Evolutionary conservation across 1,140 invertebrate species (phyloP), one percentile per base, ranked within the genome.

Genomic region (Coenobita brevimanus): DNA sequence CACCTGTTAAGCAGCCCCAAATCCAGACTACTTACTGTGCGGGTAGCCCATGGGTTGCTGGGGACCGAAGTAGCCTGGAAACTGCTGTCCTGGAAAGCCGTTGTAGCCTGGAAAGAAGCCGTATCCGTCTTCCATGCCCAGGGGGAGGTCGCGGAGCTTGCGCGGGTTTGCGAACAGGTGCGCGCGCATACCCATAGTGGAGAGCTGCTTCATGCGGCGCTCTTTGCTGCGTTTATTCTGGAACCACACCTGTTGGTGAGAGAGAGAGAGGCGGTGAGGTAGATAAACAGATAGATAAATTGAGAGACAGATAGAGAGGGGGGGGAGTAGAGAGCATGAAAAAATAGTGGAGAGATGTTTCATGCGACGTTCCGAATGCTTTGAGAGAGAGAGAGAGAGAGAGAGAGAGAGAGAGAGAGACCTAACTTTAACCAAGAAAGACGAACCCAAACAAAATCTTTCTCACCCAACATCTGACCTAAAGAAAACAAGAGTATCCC

Each of bases 61-160:
- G 21, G 83, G 90, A 6, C 90, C 90, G 79, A 90, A 90, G 36
- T 90, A 90, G 1, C 88, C 88, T 4, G 90, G 90, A 69, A 90
- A 90, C 83, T 90, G 90, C 62, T 90, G 90, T 24, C 84, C 83
- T 10, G 87, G 90, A 84, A 90, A 89, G 24, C 90, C 90, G 17
- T 79, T 87, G 84, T 89, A 90, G 1, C 88, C 90, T 33, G 86
- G 88, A 67, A 89, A 90, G 87, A 90, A 90, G 43, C 81, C 90
- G 43, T 90, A 90, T 38, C 57, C 76, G 38, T 90, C 90, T 4
- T 90, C 90, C 90, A 90, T 90, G 3, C 90, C 89, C 46, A 97
- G 94, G 93, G 97, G 97, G 94, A 97, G 95, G 43, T 96, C 97
- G 43, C 97, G 94, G 95, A 97, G 97, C 93, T 97, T 98, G 89